Conservation (phyloP, 2,113 vertebrate species). For the Corythornis madagascariensis region DNA sequence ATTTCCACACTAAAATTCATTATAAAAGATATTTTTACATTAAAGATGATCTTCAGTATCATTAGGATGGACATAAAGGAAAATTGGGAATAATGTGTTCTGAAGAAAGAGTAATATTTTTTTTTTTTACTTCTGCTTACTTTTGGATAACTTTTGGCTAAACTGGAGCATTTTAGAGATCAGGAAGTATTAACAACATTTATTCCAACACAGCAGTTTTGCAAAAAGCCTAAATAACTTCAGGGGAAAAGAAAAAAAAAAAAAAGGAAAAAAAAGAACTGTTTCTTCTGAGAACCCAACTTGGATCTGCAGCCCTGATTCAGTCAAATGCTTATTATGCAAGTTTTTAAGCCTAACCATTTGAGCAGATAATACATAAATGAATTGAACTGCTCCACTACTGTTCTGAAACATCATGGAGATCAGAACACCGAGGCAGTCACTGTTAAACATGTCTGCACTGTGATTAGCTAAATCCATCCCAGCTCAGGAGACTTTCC, state of each 20-base stretch:
- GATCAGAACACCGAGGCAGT: background rate
- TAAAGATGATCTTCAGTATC: background rate
- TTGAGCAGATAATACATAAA: background rate
- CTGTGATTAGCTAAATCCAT: background rate
- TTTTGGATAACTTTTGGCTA: background rate
- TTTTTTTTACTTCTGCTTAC: background rate
- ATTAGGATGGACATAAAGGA: background rate
- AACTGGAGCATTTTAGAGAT: background rate
- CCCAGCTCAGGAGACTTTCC: background rate
- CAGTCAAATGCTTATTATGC: background rate
- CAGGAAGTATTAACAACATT: background rate
- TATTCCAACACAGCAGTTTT: background rate
- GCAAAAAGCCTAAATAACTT: background rate
- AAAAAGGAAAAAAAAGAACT: background rate
- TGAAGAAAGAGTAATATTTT: background rate
- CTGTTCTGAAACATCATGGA: background rate
- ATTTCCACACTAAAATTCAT: background rate
- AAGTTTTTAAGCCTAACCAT: background rate
- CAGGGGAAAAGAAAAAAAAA: background rate
- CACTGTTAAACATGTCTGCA: background rate
- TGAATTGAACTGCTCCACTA: background rate
- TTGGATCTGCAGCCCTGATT: background rate
- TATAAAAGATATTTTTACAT: background rate
- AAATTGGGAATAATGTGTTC: background rate
- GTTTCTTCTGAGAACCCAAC: background rate